These are phyloP conservation scores for Carollia perspicillata DNA, from an alignment of 2,113 vertebrate species.

Conservation along the genomic window DNA sequence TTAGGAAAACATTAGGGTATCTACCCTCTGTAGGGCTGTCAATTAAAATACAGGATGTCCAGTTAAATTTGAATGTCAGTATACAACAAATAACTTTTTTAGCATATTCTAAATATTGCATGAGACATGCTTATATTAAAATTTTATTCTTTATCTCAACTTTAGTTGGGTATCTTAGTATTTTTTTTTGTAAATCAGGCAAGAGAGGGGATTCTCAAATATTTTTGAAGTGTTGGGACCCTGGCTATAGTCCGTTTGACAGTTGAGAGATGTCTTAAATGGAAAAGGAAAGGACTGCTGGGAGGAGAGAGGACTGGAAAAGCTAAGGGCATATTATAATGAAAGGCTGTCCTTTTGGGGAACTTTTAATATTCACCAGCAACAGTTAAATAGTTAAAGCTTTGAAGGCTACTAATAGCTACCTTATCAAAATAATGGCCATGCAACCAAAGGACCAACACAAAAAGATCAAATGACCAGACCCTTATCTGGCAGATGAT, in stretches of 20 bases:
- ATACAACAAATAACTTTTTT: neutral
- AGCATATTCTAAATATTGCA: neutral
- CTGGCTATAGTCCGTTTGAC: neutral
- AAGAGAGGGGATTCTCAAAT: neutral
- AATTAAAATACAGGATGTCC: neutral
- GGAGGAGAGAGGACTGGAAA: neutral
- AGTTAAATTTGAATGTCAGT: neutral
- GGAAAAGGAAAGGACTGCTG: neutral
- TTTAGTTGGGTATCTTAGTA: neutral
- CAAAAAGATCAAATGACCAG: conserved; percentile 26
- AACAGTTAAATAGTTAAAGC: conserved; percentile 62
- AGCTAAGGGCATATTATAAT: neutral
- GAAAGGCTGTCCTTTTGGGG: neutral
- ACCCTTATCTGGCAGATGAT: neutral
- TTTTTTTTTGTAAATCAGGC: conserved; percentile 7
- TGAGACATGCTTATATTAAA: neutral
- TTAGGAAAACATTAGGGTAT: neutral
- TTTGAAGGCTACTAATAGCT: conserved; percentile 54
- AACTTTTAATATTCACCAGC: conserved; percentile 57
- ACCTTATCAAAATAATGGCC: conserved; percentile 75
- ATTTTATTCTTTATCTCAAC: neutral
- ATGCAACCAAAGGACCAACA: neutral
- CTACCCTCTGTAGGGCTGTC: neutral
- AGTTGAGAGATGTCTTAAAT: neutral
- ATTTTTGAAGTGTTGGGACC: neutral